A percentile compares a stretch with the other conserved stretches of the same genome.
Conservation (phyloP, 2,888 invertebrate genomes). For the Morpho achilles region DNA sequence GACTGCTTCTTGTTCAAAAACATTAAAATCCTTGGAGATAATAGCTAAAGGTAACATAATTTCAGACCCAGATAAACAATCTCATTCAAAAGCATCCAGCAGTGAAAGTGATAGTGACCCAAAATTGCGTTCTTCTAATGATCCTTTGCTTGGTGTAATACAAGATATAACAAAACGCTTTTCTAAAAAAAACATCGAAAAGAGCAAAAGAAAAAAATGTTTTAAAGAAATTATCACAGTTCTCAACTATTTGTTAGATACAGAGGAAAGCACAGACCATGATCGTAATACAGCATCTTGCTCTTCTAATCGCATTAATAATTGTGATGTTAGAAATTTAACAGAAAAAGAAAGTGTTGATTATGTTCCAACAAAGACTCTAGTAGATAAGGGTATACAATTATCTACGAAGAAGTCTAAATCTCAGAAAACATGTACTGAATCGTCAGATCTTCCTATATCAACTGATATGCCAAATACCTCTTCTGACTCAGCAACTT, state of each 20-base stretch:
- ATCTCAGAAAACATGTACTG: conserved; percentile 35
- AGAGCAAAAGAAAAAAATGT: conserved; percentile 58
- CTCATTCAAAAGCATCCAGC: conserved; percentile 20
- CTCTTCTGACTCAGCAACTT: conserved; percentile 59
- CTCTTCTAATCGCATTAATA: conserved; percentile 18
- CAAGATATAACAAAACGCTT: conserved; percentile 66
- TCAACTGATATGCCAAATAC: conserved; percentile 56
- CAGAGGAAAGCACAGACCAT: conserved; percentile 51
- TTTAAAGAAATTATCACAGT: conserved; percentile 63
- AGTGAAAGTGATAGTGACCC: conserved; percentile 31
- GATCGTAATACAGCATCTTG: conserved; percentile 26
- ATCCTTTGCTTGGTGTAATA: conserved; percentile 57
- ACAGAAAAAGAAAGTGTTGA: conserved; percentile 20
- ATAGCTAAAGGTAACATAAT: conserved; percentile 20
- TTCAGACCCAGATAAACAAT: conserved; percentile 16
- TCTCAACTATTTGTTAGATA: conserved; percentile 63
- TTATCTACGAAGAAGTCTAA: conserved; percentile 39
- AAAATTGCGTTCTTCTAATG: conserved; percentile 28
- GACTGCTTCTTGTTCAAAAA: conserved; percentile 13
- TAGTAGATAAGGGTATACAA: conserved; percentile 50
- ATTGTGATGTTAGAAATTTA: conserved; percentile 12
- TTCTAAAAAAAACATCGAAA: conserved; percentile 55
- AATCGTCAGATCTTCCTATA: conserved; percentile 49
- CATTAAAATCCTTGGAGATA: conserved; percentile 13
- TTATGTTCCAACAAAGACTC: conserved; percentile 25